Evolutionary conservation across 2,888 invertebrate genomes (phyloP).

Genomic region (Coleophora deauratella): DNA sequence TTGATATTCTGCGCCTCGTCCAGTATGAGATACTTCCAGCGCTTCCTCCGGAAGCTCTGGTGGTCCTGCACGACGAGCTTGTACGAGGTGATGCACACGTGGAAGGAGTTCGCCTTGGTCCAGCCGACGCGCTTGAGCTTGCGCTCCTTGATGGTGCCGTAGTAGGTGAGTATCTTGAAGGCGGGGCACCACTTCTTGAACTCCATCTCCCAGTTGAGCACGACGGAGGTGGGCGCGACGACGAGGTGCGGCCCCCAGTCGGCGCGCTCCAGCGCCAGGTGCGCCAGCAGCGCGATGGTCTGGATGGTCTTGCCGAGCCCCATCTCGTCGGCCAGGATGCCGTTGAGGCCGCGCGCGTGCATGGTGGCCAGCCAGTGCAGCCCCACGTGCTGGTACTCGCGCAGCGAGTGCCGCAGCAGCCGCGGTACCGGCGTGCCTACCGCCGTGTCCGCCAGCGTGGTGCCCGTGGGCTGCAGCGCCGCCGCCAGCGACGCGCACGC

Average conservation of each 20-base stretch:
- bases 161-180: slow-evolving; percentile 98
- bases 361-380: slow-evolving; percentile 98
- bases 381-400: slow-evolving; percentile 98
- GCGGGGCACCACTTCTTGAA: slow-evolving; percentile 99
- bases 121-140: slow-evolving; percentile 93
- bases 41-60: slow-evolving; percentile 95
- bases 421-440: slow-evolving; percentile 96
- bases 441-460: slow-evolving; percentile 94
- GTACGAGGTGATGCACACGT: slow-evolving; percentile 98
- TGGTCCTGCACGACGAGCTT: slow-evolving; percentile 99
- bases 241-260: slow-evolving; percentile 99
- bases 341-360: slow-evolving; percentile 95
- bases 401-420: slow-evolving; percentile 89
- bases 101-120: slow-evolving; percentile 99
- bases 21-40: slow-evolving; percentile 98
- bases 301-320: slow-evolving; percentile 98
- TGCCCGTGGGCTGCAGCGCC: slow-evolving; percentile 98
- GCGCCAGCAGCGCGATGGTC: slow-evolving; percentile 94
- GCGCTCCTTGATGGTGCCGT: slow-evolving; percentile 96
- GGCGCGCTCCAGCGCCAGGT: slow-evolving; percentile 91
- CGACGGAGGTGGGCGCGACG: slow-evolving; percentile 98
- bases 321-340: slow-evolving; percentile 98
- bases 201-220: slow-evolving; percentile 99
- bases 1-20: slow-evolving; percentile 99
- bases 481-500: slow-evolving; percentile 96